A percentile compares a stretch with the other conserved stretches of the same genome.
Evolutionary conservation across 2,113 vertebrate genomes (phyloP).

Genomic region (Pyxicephalus adspersus): DNA sequence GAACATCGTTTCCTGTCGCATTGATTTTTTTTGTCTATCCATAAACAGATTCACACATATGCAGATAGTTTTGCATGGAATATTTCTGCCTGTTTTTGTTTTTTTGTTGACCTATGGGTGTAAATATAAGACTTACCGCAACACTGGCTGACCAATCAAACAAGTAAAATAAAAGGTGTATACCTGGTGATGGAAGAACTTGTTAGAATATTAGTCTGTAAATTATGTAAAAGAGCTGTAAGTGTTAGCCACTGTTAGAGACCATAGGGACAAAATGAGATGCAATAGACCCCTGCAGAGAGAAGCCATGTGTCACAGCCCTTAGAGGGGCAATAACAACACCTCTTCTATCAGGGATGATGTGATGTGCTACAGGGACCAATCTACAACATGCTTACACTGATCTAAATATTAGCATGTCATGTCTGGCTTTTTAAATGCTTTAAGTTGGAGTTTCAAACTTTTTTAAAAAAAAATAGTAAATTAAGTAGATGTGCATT

Average conservation of each 20-base stretch:
- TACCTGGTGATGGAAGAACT: neutral
- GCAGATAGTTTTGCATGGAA: neutral
- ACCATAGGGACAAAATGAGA: neutral
- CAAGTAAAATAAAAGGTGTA: neutral
- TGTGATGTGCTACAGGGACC: neutral
- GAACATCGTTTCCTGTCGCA: neutral
- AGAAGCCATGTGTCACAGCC: neutral
- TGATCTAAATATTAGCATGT: no score
- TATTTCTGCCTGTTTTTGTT: neutral
- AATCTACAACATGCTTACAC: neutral
- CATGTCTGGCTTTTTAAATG: no score
- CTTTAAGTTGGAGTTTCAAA: no score
- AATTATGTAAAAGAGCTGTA: neutral
- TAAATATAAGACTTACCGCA: slow-evolving; percentile 6
- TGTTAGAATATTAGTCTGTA: slow-evolving; percentile 20
- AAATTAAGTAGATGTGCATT: no score
- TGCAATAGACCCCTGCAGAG: neutral
- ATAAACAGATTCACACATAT: neutral
- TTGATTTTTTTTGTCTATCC: neutral
- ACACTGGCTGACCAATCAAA: neutral
- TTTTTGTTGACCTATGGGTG: neutral
- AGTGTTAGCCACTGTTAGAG: neutral
- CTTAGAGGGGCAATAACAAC: neutral
- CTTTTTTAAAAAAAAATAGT: no score
- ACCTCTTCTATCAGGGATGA: neutral